Conservation (phyloP, 2,888 invertebrate species). For the Sinopyrophorus schimmeli region DNA sequence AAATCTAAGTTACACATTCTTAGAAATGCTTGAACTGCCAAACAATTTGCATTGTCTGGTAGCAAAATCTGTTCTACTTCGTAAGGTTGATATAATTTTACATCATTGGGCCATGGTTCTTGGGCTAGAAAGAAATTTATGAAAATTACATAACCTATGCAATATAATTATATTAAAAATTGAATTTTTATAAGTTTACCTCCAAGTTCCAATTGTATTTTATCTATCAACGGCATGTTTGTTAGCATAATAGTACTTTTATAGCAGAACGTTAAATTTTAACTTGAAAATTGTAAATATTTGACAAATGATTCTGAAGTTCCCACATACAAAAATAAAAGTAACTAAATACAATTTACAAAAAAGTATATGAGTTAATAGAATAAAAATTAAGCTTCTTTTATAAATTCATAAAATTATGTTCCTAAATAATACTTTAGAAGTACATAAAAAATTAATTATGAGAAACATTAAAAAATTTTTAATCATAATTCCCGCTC, state of each 20-base stretch:
- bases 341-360: too few relatives aligned
- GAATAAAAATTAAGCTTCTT: too few relatives aligned
- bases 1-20: constrained; percentile 90
- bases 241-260: neutral
- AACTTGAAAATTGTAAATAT: too few relatives aligned
- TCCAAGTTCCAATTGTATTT: constrained; percentile 36
- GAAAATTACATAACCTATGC: neutral
- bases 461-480: too few relatives aligned
- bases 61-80: constrained; percentile 93
- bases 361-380: too few relatives aligned
- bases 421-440: too few relatives aligned
- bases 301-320: too few relatives aligned
- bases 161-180: neutral
- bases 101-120: constrained; percentile 90
- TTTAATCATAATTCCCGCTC: too few relatives aligned
- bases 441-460: too few relatives aligned
- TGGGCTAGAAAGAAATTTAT: constrained; percentile 63
- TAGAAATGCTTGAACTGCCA: constrained; percentile 90
- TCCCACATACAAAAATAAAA: too few relatives aligned
- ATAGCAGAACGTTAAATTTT: too few relatives aligned
- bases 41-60: constrained; percentile 91
- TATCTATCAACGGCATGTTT: constrained; percentile 32
- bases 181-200: constrained; percentile 18
- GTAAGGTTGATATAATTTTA: constrained; percentile 83
- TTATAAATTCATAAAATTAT: too few relatives aligned